Evolutionary conservation across 2,888 invertebrate species (phyloP), one percentile per base, ranked within the genome.

Genomic region (Malthinus flaveolus): DNA sequence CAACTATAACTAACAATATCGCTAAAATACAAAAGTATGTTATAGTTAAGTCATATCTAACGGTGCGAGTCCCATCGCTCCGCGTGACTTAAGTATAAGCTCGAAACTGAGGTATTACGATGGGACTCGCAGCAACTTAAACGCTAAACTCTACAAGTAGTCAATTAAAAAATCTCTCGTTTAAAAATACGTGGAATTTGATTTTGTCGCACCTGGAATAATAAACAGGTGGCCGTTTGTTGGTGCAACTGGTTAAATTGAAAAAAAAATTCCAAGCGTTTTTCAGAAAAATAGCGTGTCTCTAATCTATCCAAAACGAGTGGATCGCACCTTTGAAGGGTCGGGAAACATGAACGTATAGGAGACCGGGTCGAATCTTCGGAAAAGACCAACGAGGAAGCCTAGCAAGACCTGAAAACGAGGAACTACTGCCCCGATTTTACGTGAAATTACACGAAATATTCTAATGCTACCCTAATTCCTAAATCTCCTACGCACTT

Each of bases 331-430:
- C 77, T 77, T 77, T 68, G 68, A 66, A 65, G 68, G 73, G 74
- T 73, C 76, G 76, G 66, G 71, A 73, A 69, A 75, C 71, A 72
- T 67, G 69, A 68, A 75, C 72, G 74, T 74, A 76, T 70, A 76
- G 73, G 73, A 75, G 71, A 72, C 77, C 76, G 69, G 76, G 75
- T 63, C 73, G 75, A 70, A 76, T 72, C 71, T 75, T 73, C 72
- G 75, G 69, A 72, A 75, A 75, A 72, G 75, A 74, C 76, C 77
- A 75, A 71, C 67, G 70, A 72, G 75, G 72, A 66, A 72, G 73
- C 69, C 74, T 71, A 71, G 71, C 71, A 70, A 72, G 71, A 78
- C 77, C 77, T 78, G 78, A 74, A 78, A 78, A 75, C 72, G 72
- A 75, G 70, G 71, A 72, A 76, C 77, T 77, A 76, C 75, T 76